A percentile compares a stretch with the other conserved stretches of the same genome.
Conservation (phyloP, 2,888 invertebrate genomes). For the Tanypteryx hageni region DNA sequence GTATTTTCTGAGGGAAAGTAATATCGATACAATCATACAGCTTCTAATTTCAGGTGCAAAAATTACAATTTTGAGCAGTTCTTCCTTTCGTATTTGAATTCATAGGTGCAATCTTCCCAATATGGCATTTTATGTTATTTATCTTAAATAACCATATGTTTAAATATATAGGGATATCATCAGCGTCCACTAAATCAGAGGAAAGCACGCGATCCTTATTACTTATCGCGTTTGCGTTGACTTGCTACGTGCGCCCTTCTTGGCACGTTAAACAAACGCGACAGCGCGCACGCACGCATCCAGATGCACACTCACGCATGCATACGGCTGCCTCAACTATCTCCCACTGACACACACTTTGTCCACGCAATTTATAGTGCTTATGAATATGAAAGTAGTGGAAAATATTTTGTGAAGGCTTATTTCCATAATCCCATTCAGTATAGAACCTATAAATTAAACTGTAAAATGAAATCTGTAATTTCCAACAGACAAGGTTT, state of each 20-base stretch:
- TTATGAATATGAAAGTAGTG: conserved; percentile 1
- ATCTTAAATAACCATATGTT: background rate
- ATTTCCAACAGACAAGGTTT: background rate
- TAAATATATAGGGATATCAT: background rate
- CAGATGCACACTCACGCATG: background rate
- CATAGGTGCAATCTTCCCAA: too few relatives aligned
- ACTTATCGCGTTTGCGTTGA: conserved; percentile 12
- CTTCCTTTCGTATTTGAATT: too few relatives aligned
- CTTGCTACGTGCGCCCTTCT: background rate
- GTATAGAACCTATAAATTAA: background rate
- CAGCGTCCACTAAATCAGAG: background rate
- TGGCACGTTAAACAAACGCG: background rate
- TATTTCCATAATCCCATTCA: background rate
- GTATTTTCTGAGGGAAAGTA: too few relatives aligned
- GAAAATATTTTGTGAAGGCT: background rate
- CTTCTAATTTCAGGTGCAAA: too few relatives aligned
- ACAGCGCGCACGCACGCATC: background rate
- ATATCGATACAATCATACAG: too few relatives aligned
- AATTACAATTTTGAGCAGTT: too few relatives aligned
- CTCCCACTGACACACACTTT: background rate
- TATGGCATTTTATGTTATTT: too few relatives aligned
- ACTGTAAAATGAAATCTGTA: background rate
- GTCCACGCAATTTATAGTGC: background rate
- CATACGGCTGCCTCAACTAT: background rate
- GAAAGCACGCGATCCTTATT: background rate